These are phyloP conservation scores for Hippocampus barbouri DNA, from an alignment of 2,113 vertebrate species.

Conservation along the genomic window DNA sequence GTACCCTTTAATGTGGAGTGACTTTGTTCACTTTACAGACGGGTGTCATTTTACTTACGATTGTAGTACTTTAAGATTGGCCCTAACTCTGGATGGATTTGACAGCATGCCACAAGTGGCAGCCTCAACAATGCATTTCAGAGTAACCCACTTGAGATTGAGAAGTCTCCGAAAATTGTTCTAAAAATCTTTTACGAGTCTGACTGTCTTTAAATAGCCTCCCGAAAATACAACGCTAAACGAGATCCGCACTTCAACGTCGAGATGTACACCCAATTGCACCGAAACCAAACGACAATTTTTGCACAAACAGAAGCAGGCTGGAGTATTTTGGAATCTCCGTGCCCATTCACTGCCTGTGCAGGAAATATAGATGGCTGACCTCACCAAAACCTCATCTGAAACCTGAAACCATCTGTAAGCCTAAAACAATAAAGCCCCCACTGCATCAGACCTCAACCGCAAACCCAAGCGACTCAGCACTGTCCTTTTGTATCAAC, in stretches of 20 bases:
- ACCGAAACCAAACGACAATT: background rate
- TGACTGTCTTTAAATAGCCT: no score
- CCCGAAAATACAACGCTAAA: background rate
- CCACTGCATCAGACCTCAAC: conserved; percentile 44
- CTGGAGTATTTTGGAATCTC: conserved; percentile 1
- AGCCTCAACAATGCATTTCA: conserved; percentile 5
- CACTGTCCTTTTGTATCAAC: conserved; percentile 32
- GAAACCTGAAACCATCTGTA: conserved; percentile 44
- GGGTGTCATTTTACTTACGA: conserved; percentile 61
- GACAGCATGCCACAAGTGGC: conserved; percentile 39
- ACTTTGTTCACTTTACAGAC: conserved; percentile 70
- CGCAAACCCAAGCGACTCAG: conserved; percentile 46
- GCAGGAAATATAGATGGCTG: conserved; percentile 35
- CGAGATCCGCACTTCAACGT: background rate
- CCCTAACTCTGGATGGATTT: conserved; percentile 47
- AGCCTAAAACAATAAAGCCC: conserved; percentile 45
- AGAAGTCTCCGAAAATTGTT: background rate
- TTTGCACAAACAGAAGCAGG: background rate
- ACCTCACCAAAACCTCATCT: conserved; percentile 45
- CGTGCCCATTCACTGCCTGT: background rate
- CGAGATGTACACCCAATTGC: background rate
- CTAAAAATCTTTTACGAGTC: no score
- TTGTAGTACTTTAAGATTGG: conserved; percentile 37
- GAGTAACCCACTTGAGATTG: background rate
- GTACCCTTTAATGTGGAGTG: conserved; percentile 69